These are phyloP conservation scores for Anas platyrhynchos DNA, from an alignment of 2,113 vertebrate species.

Conservation along the genomic window DNA sequence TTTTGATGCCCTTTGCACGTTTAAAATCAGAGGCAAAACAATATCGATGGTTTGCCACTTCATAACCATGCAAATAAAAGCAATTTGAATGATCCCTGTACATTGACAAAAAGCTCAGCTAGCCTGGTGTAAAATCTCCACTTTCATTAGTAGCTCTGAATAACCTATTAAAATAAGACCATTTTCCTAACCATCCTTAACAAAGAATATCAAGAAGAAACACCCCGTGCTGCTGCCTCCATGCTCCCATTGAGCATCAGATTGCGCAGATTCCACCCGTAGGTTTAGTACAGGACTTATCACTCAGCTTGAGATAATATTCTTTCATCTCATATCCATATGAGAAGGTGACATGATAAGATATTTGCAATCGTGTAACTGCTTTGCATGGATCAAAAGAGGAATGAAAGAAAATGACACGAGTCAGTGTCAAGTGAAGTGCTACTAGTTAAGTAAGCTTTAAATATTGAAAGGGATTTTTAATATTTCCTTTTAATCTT, in stretches of 20 bases:
- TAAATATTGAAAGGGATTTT: slow-evolving; percentile 84
- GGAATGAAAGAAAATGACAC: slow-evolving; percentile 80
- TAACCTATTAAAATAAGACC: slow-evolving; percentile 21
- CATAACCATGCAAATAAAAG: slow-evolving; percentile 27
- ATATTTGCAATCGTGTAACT: slow-evolving; percentile 80
- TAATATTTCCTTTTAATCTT: slow-evolving; percentile 88
- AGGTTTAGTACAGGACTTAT: slow-evolving; percentile 65
- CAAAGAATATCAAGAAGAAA: background rate
- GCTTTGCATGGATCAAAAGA: slow-evolving; percentile 83
- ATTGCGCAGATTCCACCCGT: slow-evolving; percentile 57
- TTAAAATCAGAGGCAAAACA: slow-evolving; percentile 31
- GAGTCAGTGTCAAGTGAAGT: slow-evolving; percentile 78
- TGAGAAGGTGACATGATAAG: slow-evolving; percentile 79
- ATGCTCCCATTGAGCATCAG: slow-evolving; percentile 35
- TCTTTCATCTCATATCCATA: slow-evolving; percentile 76
- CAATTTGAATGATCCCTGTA: background rate
- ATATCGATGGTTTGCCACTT: background rate
- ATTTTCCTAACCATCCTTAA: background rate
- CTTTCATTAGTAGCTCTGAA: slow-evolving; percentile 45
- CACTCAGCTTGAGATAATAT: slow-evolving; percentile 71
- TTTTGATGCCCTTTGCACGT: slow-evolving; percentile 14
- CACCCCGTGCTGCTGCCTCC: background rate
- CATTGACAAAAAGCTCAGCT: background rate
- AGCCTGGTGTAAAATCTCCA: background rate
- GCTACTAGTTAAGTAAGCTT: slow-evolving; percentile 82